Percentiles rank a stretch among this genome's conserved stretches.
phyloP scores from a whole-genome alignment of 35 echinoderm and acorn worm genomes.

The Stichopus chloronotus region DNA sequence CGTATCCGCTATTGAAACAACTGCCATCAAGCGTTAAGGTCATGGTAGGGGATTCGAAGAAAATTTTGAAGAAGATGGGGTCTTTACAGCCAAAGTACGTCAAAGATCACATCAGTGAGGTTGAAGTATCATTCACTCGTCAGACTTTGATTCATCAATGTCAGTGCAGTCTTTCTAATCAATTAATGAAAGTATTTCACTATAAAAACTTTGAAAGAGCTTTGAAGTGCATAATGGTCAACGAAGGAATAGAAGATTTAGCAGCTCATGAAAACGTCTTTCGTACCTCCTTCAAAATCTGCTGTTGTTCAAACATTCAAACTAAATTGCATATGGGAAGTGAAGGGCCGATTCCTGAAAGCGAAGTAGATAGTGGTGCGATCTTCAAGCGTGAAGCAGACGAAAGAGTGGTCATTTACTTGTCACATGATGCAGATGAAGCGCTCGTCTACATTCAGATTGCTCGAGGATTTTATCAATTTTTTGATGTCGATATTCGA shows the following conservation, averaged over 20 bases:
- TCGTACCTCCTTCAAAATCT: not conserved
- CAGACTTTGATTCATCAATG: not conserved
- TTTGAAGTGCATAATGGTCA: not conserved
- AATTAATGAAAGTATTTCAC: not conserved
- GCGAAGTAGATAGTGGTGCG: not conserved
- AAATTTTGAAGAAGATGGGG: not conserved
- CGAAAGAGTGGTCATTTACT: not conserved
- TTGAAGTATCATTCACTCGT: not conserved
- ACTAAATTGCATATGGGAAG: not conserved
- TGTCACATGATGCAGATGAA: not conserved
- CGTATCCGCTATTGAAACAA: not conserved
- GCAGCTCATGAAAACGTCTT: not conserved
- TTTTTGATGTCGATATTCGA: not conserved
- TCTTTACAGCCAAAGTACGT: not conserved
- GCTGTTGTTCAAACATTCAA: not conserved
- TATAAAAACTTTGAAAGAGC: not conserved
- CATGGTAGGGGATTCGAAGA: not conserved
- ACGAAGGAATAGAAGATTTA: not conserved
- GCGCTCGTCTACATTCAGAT: not conserved
- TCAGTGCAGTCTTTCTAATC: not conserved
- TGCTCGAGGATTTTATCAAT: not conserved
- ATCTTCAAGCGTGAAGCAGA: not conserved
- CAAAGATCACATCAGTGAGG: not conserved
- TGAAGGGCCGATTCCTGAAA: not conserved
- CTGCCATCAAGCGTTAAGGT: not conserved